Base-by-base conservation (phyloP, 1,140 invertebrate species). In the Brachionus sp. region DNA sequence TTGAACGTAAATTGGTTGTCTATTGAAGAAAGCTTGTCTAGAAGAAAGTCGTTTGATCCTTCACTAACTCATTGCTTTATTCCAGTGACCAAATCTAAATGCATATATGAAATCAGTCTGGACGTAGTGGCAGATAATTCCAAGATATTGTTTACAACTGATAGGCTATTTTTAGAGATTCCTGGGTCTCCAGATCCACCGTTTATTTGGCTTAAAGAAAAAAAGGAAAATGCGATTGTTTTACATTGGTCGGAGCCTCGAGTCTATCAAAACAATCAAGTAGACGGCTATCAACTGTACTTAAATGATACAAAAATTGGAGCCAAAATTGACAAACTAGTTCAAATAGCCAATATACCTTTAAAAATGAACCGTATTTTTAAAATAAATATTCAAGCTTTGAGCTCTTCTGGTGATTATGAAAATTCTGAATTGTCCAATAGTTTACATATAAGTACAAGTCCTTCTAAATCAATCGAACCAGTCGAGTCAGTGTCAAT, bases 211-310 rank as follows among this genome's bases (percentile, higher is more conserved):
- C 84, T 87, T 1, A 85, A 86, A 37, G 86, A 88, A 33, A 84
- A 86, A 46, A 86, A 85, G 50, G 84, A 86, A 25, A 87, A 88
- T 64, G 86, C 88, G 83, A 87, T 89, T 84, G 85, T 86, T 7
- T 86, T 89, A 66, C 87, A 88, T 73, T 89, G 88, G 88, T 86
- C 86, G 13, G 87, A 89, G 84, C 88, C 88, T 10, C 84, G 85
- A 62, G 70, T 87, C 12, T 88, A 86, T 85, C 87, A 87, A 25
- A 86, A 86, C 33, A 86, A 87, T 57, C 87, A 86, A 75, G 84
- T 89, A 29, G 86, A 86, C 82, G 88, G 87, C 44, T 89, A 89
- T 83, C 88, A 89, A 85, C 86, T 88, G 82, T 88, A 86, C 77
- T 70, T 89, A 82, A 88, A 89, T 85, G 88, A 87, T 66, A 88